Base-by-base conservation (phyloP, 2,888 invertebrate species). In the Sycophila texana region DNA sequence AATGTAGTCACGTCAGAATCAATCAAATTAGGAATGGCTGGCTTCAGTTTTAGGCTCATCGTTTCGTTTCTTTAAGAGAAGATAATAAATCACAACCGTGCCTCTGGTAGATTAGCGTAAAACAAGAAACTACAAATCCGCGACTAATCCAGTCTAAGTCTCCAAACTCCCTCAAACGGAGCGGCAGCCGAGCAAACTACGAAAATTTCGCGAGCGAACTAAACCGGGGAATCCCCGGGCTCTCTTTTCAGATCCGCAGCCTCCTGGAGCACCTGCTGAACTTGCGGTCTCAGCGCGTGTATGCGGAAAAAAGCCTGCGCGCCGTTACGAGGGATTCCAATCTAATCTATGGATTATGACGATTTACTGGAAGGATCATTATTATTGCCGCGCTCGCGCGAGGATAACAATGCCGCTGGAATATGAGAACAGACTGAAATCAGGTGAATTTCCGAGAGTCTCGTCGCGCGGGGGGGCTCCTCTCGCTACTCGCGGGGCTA, bases 341-440 rank as follows among this genome's bases (percentile, higher is more conserved):
- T 77, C 70, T 76, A 70, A 60, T 76, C 76, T 53, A 55, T 63
- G 63, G 70, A 76, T 70, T 70, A 70, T 55, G 70, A 63, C 70
- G 70, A 76, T 63, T 70, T 76, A 68, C 74, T 14, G 39, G 49
- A 26, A 3, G 58, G 18, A 39, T 7, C 18, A n/a, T 20, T 39
- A 14, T 39, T 51, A 12, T 60, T 53, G 63, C 57, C n/a, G 47
- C 61, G 4, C 47, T 71, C 18, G 57, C 18, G 22, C 10, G 39
- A 7, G 39, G 39, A n/a, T 30, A 61, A 39, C 61, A 61, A 61
- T 61, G 61, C 58, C 22, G n/a, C 4, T 16, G 53, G 53, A 53
- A 53, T 53, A 53, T 47, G 49, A 49, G 49, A 20, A 20, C n/a
- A 22, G 49, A 20, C 65, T 66, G 4, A 20, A 66, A 66, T 68